Percentiles rank a stretch among this genome's conserved stretches.
Conservation (phyloP, 2,113 vertebrate genomes). For the Sceloporus tristichus region DNA sequence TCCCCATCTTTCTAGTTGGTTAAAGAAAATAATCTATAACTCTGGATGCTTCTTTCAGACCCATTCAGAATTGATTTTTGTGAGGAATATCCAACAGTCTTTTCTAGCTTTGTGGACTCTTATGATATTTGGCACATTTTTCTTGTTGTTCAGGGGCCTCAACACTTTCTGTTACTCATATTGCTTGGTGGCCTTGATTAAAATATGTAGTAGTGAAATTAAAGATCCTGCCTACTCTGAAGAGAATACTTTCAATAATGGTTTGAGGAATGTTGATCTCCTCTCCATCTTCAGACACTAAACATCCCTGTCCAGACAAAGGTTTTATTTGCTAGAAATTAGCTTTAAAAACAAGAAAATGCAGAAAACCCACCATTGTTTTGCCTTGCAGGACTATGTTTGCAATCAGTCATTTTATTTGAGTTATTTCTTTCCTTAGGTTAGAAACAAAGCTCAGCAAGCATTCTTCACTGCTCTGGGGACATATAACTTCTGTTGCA, state of each 20-base stretch:
- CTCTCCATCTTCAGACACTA: not conserved
- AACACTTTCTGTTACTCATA: too few relatives aligned
- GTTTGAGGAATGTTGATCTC: too few relatives aligned
- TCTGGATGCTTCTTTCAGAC: too few relatives aligned
- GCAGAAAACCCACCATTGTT: not conserved
- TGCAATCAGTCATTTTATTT: not conserved
- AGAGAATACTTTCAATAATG: too few relatives aligned
- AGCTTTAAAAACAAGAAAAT: not conserved
- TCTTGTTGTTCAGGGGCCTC: not conserved
- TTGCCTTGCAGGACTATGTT: not conserved
- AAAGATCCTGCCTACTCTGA: too few relatives aligned
- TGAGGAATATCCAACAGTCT: too few relatives aligned
- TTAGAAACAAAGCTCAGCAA: slow-evolving; percentile 94
- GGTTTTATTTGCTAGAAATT: not conserved
- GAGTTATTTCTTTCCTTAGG: slow-evolving; percentile 74
- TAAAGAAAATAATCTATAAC: too few relatives aligned
- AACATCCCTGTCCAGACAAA: too few relatives aligned
- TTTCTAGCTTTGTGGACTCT: not conserved
- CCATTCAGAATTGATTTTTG: too few relatives aligned
- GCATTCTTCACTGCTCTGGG: slow-evolving; percentile 94
- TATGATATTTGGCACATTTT: not conserved
- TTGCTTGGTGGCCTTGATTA: too few relatives aligned
- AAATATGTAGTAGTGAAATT: too few relatives aligned
- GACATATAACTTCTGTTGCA: slow-evolving; percentile 96
- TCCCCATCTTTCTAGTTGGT: too few relatives aligned